Evolutionary conservation across 2,888 invertebrate genomes (phyloP).

Genomic region (Tolmerus cingulatus): DNA sequence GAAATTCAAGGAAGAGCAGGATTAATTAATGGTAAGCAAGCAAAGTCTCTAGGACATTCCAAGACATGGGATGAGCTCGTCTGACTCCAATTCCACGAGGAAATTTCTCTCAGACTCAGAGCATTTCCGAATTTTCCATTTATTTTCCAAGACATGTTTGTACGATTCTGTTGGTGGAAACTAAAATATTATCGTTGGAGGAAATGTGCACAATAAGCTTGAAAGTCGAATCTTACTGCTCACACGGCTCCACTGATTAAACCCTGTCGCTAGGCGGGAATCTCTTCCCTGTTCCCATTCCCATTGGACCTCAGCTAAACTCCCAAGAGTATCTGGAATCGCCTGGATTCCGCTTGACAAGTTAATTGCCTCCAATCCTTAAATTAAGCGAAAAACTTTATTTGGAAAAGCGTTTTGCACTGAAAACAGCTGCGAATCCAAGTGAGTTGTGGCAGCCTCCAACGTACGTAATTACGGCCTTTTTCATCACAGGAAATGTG

Average conservation of each 20-base stretch:
- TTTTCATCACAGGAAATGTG: slow-evolving; percentile 1
- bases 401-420: not conserved
- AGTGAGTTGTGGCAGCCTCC: not conserved
- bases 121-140: not conserved
- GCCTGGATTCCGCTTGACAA: not conserved
- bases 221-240: not conserved
- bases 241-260: not conserved
- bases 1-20: not conserved
- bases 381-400: slow-evolving; percentile 18
- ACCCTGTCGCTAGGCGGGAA: not conserved
- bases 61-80: not conserved
- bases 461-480: slow-evolving; percentile 1
- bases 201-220: not conserved
- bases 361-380: slow-evolving; percentile 24
- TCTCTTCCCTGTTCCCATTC: not conserved
- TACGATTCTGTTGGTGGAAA: not conserved
- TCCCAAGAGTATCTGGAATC: not conserved
- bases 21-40: not conserved
- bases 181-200: not conserved
- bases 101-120: not conserved
- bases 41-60: not conserved
- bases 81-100: not conserved
- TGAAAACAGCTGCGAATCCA: not conserved
- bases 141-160: not conserved
- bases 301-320: not conserved